These are phyloP conservation scores for Dolichoris vasculosae DNA, from an alignment of 1,140 invertebrate species.

Conservation along the genomic window DNA sequence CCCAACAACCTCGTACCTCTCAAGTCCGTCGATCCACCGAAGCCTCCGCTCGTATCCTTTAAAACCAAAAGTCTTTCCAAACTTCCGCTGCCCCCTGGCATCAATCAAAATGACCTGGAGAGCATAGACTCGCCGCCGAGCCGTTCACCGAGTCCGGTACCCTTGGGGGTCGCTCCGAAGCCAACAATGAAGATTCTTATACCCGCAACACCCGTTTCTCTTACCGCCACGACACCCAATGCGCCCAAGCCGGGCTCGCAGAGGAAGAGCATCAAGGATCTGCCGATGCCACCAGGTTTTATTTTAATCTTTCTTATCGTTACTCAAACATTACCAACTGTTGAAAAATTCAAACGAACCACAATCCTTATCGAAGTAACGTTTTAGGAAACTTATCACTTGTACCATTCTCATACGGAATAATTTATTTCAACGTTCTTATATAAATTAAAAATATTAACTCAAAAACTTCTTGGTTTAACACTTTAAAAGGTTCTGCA, in stretches of 20 bases:
- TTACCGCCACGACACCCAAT: slow-evolving; percentile 20
- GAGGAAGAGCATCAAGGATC: slow-evolving; percentile 86
- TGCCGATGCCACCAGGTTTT: slow-evolving; percentile 91
- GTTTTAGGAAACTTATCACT: not conserved
- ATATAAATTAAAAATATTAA: slow-evolving; percentile 8
- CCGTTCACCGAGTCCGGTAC: slow-evolving; percentile 77
- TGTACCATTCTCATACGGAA: not conserved
- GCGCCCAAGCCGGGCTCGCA: slow-evolving; percentile 61
- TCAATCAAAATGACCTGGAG: slow-evolving; percentile 85
- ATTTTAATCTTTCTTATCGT: slow-evolving; percentile 7
- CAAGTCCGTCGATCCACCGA: slow-evolving; percentile 68
- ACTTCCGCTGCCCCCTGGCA: slow-evolving; percentile 89
- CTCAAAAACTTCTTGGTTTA: not conserved
- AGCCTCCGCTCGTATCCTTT: slow-evolving; percentile 67
- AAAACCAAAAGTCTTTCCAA: slow-evolving; percentile 82
- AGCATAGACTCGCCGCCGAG: slow-evolving; percentile 83
- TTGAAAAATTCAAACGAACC: not conserved
- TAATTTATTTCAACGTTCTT: not conserved
- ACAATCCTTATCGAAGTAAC: not conserved
- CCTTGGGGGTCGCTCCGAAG: slow-evolving; percentile 56
- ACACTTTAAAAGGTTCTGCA: not conserved
- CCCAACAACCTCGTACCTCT: slow-evolving; percentile 70
- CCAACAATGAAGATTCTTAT: slow-evolving; percentile 66
- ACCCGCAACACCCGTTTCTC: slow-evolving; percentile 20
- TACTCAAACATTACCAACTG: not conserved